These are phyloP conservation scores for Girardia tigrina DNA, from an alignment of 2,888 invertebrate genomes.

Conservation along the genomic window DNA sequence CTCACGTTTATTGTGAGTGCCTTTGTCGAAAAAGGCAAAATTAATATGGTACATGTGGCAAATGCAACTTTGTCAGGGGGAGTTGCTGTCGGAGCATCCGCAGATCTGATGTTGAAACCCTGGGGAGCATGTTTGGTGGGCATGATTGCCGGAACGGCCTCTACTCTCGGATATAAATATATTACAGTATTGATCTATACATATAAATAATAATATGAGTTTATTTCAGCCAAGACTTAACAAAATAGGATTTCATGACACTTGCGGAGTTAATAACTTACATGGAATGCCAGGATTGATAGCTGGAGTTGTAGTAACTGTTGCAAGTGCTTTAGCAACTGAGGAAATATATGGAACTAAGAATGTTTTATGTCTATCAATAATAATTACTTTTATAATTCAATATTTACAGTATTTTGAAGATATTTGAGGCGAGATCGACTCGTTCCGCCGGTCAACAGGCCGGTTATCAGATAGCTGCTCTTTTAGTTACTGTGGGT, in stretches of 20 bases:
- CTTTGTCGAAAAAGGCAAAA: constrained; percentile 53
- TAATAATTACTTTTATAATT: not conserved
- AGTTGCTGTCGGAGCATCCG: constrained; percentile 76
- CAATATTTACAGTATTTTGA: not conserved
- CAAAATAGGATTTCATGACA: constrained; percentile 58
- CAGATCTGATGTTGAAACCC: constrained; percentile 66
- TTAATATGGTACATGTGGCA: constrained; percentile 63
- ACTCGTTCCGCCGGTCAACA: not conserved
- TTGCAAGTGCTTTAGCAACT: constrained; percentile 60
- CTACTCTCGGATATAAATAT: constrained; percentile 65
- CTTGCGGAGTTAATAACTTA: constrained; percentile 88
- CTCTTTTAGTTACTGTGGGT: not conserved
- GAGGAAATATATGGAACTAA: constrained; percentile 55
- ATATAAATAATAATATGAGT: not conserved
- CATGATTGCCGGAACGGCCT: constrained; percentile 63
- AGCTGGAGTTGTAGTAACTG: constrained; percentile 65
- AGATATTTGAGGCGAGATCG: constrained; percentile 15
- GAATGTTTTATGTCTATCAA: not conserved
- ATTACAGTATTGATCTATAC: constrained; percentile 40
- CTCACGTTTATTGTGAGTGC: constrained; percentile 71
- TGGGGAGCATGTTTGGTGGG: constrained; percentile 71
- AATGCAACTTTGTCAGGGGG: constrained; percentile 84
- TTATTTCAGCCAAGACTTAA: constrained; percentile 26
- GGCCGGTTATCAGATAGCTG: not conserved
- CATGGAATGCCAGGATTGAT: constrained; percentile 85